phyloP scores from a whole-genome alignment of 1,140 invertebrate genomes.

The Drusus annulatus region DNA sequence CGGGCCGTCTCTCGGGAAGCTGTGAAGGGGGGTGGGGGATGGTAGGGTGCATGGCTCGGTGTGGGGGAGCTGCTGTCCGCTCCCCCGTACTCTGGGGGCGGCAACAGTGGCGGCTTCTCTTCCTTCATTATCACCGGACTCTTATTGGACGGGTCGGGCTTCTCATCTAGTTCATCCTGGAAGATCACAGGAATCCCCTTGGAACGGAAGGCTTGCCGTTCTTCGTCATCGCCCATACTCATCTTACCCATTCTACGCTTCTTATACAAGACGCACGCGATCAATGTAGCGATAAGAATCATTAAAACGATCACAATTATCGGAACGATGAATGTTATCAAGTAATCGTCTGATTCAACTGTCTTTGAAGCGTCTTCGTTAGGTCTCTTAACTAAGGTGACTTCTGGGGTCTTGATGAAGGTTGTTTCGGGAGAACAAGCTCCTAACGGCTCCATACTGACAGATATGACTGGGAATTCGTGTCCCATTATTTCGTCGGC shows the following conservation, averaged over 20 bases:
- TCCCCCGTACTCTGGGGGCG: conserved; percentile 72
- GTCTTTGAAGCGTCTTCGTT: conserved; percentile 68
- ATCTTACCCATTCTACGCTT: conserved; percentile 81
- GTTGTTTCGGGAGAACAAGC: conserved; percentile 78
- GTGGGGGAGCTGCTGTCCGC: conserved; percentile 66
- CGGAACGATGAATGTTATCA: conserved; percentile 92
- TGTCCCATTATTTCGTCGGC: conserved; percentile 82
- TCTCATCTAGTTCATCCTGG: conserved; percentile 93
- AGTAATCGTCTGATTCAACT: conserved; percentile 80
- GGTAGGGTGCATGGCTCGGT: conserved; percentile 76
- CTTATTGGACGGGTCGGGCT: conserved; percentile 87
- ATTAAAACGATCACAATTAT: conserved; percentile 91
- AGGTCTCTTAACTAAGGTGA: conserved; percentile 23
- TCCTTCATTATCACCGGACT: conserved; percentile 93
- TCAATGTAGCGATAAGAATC: conserved; percentile 87
- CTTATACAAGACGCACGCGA: conserved; percentile 91
- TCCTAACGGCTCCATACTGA: conserved; percentile 80
- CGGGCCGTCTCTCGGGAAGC: conserved; percentile 78
- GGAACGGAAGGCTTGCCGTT: conserved; percentile 85
- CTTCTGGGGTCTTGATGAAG: conserved; percentile 60
- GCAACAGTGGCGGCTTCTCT: conserved; percentile 89
- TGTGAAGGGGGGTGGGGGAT: conserved; percentile 86
- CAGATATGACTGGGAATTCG: conserved; percentile 84
- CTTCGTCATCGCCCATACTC: conserved; percentile 81
- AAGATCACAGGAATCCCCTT: conserved; percentile 96